A percentile compares a stretch with the other conserved stretches of the same genome.
phyloP scores from a whole-genome alignment of 2,888 invertebrate genomes.

The Drosophila infuscata region DNA sequence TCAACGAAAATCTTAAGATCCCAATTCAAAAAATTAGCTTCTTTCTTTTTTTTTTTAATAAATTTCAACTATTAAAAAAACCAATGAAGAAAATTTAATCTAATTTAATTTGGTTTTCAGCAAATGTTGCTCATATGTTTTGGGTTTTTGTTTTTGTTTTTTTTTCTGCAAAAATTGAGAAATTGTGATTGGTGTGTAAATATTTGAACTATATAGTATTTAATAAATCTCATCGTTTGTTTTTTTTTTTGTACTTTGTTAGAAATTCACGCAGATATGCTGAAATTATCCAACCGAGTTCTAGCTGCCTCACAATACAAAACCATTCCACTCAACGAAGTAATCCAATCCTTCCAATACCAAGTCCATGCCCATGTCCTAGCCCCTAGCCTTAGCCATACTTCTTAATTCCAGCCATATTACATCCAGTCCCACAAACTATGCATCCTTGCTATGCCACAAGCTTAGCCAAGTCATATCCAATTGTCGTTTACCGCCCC shows the following conservation, averaged over 20 bases:
- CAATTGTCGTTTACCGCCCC: background rate
- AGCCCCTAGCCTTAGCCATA: constrained; percentile 9
- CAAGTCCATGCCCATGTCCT: constrained; percentile 2
- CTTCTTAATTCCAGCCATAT: background rate
- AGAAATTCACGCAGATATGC: constrained; percentile 80
- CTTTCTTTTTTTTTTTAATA: constrained; percentile 37
- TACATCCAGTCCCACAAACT: constrained; percentile 9
- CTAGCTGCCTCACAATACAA: constrained; percentile 45
- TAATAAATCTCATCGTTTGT: constrained; percentile 52
- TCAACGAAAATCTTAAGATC: constrained; percentile 57
- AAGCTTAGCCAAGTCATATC: background rate
- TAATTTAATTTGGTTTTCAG: constrained; percentile 50
- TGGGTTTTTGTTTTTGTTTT: background rate
- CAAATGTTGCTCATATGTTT: constrained; percentile 72
- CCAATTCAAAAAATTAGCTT: constrained; percentile 60
- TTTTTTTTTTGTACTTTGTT: constrained; percentile 78
- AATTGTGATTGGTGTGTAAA: constrained; percentile 48
- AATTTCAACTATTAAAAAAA: constrained; percentile 67
- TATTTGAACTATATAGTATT: constrained; percentile 68
- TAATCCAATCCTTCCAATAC: constrained; percentile 26
- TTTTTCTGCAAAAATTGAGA: constrained; percentile 36
- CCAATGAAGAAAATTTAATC: constrained; percentile 64
- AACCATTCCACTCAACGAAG: constrained; percentile 36
- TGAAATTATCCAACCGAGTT: constrained; percentile 75
- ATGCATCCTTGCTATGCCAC: background rate